Evolutionary conservation across 2,797 vertebrate genomes (phyloP).

Genomic region (Phataginus tetradactyla): DNA sequence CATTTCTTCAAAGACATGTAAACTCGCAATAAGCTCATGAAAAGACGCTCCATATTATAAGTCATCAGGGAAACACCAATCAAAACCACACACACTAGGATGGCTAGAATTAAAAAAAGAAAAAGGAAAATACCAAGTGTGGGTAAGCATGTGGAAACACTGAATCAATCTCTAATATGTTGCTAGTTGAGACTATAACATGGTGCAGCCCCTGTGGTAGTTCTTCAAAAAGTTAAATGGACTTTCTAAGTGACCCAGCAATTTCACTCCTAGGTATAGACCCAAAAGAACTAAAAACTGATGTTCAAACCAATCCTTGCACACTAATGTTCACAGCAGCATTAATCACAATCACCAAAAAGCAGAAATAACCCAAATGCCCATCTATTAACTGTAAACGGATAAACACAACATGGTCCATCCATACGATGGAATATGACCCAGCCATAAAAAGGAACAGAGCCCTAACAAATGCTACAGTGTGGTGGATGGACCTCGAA

Average conservation of each 20-base stretch:
- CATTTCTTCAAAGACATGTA: neutral
- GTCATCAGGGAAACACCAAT: neutral
- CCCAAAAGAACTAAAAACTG: neutral
- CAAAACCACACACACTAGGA: neutral
- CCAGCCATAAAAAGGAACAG: rapidly evolving
- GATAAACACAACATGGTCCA: neutral
- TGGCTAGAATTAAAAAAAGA: neutral
- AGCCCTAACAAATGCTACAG: too few relatives aligned
- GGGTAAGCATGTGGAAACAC: neutral
- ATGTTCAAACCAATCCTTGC: neutral
- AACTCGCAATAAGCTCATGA: neutral
- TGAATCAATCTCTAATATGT: neutral
- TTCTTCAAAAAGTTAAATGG: neutral
- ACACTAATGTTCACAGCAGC: neutral
- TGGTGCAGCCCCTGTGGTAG: neutral
- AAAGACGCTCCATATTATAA: neutral
- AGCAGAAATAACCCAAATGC: neutral
- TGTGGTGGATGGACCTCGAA: rapidly evolving
- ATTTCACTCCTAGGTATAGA: neutral
- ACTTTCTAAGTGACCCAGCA: neutral
- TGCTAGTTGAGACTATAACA: neutral
- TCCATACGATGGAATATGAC: neutral
- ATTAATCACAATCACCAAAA: neutral
- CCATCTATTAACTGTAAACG: rapidly evolving
- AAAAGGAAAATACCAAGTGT: neutral